These are phyloP conservation scores for Chlorodrepanis virens DNA, from an alignment of 2,113 vertebrate genomes.

Conservation along the genomic window DNA sequence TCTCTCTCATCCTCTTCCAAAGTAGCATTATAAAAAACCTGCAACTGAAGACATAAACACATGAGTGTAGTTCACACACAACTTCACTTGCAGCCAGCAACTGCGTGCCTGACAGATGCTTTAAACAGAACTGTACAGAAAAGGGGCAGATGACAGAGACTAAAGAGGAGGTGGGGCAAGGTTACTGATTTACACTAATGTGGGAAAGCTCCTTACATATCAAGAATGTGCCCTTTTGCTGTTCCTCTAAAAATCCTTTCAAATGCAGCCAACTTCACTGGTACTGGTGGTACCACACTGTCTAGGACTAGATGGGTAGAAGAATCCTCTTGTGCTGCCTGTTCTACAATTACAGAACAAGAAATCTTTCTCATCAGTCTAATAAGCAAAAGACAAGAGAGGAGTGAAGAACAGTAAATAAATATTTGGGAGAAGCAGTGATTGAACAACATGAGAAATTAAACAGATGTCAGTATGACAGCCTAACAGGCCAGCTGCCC, in stretches of 20 bases:
- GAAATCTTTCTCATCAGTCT: not conserved
- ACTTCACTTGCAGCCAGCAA: not conserved
- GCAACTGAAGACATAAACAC: conserved; percentile 63
- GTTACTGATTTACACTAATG: not conserved
- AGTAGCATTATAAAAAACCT: conserved; percentile 70
- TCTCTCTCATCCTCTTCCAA: conserved; percentile 54
- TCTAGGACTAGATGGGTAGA: not conserved
- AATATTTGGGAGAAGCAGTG: not conserved
- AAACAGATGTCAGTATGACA: not conserved
- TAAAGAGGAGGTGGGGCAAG: not conserved
- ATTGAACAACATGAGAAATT: not conserved
- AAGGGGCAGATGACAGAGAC: not conserved
- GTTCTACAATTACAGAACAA: not conserved
- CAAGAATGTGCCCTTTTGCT: not conserved
- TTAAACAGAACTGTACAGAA: not conserved
- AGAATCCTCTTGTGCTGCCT: not conserved
- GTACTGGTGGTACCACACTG: not conserved
- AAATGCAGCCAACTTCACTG: not conserved
- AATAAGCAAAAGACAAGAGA: not conserved
- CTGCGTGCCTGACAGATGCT: not conserved
- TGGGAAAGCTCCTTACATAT: not conserved
- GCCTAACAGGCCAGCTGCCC: not conserved
- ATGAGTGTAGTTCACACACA: not conserved
- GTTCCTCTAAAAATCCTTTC: not conserved
- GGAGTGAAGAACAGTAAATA: not conserved